phyloP scores from a whole-genome alignment of 2,888 invertebrate genomes.

The Hirtodrosophila confusa region DNA sequence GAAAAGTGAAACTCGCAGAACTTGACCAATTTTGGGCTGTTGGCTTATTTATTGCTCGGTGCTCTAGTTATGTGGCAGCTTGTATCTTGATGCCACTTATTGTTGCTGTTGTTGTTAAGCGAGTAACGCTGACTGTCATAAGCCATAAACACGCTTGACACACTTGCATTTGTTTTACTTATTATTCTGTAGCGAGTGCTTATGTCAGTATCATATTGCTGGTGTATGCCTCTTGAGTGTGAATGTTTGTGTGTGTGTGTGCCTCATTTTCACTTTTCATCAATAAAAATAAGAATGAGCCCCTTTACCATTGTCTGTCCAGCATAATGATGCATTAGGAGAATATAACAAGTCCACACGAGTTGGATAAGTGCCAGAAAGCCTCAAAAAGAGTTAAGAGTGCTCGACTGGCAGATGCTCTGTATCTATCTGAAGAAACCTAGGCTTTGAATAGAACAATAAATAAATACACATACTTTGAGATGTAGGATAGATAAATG shows the following conservation, averaged over 20 bases:
- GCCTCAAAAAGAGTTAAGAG: background rate
- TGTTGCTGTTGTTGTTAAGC: conserved; percentile 34
- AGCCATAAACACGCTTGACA: conserved; percentile 59
- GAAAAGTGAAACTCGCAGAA: conserved; percentile 71
- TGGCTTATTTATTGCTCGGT: conserved; percentile 55
- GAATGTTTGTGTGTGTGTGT: no score
- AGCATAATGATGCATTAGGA: conserved; percentile 17
- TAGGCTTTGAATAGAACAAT: no score
- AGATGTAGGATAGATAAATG: no score
- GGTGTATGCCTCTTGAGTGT: background rate
- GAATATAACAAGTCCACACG: background rate
- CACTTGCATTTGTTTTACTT: conserved; percentile 64
- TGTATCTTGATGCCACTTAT: conserved; percentile 11
- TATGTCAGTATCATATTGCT: conserved; percentile 34
- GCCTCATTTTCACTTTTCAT: conserved; percentile 64
- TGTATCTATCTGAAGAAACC: background rate
- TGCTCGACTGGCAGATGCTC: background rate
- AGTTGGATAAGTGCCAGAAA: conserved; percentile 13
- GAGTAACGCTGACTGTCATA: conserved; percentile 59
- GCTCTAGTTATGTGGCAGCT: conserved; percentile 59
- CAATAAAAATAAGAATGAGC: conserved; percentile 48
- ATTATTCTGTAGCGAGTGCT: conserved; percentile 39
- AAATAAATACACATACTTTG: no score
- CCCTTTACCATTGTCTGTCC: conserved; percentile 19
- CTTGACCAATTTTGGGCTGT: conserved; percentile 44